phyloP scores from a whole-genome alignment of 2,797 vertebrate genomes.

The Galagoides demidoff region DNA sequence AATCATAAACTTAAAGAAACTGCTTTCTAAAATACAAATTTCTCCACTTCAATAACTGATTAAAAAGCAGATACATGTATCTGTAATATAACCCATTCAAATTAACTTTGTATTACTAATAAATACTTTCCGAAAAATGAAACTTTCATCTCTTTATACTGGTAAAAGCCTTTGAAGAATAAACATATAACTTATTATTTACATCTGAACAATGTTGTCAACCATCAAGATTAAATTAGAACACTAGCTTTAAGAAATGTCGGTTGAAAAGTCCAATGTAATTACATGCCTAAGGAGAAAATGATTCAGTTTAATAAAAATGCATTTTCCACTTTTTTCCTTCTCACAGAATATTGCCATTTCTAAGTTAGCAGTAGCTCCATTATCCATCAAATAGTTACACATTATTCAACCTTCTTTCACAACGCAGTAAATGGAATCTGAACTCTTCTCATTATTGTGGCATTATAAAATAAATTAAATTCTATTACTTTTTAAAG shows the following conservation, averaged over 20 bases:
- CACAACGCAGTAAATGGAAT: neutral
- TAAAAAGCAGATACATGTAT: neutral
- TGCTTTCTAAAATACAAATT: slow-evolving; percentile 25
- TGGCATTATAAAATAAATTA: neutral
- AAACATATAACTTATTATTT: slow-evolving; percentile 12
- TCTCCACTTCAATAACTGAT: neutral
- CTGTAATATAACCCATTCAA: neutral
- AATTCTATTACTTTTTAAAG: slow-evolving; percentile 34
- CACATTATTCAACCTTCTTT: neutral
- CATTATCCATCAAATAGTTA: neutral
- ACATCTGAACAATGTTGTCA: neutral
- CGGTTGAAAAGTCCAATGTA: neutral
- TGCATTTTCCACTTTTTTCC: neutral
- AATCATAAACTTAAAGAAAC: neutral
- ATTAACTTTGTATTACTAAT: slow-evolving; percentile 1
- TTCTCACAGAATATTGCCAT: neutral
- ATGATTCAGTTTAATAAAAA: neutral
- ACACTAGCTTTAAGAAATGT: slow-evolving; percentile 14
- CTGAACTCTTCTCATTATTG: neutral
- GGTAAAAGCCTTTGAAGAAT: neutral
- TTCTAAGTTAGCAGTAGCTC: neutral
- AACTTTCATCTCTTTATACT: neutral
- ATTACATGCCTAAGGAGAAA: neutral
- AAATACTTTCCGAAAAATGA: neutral
- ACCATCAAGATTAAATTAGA: slow-evolving; percentile 18